Evolutionary conservation across 2,888 invertebrate species (phyloP).

Genomic region (Fragum fragum): DNA sequence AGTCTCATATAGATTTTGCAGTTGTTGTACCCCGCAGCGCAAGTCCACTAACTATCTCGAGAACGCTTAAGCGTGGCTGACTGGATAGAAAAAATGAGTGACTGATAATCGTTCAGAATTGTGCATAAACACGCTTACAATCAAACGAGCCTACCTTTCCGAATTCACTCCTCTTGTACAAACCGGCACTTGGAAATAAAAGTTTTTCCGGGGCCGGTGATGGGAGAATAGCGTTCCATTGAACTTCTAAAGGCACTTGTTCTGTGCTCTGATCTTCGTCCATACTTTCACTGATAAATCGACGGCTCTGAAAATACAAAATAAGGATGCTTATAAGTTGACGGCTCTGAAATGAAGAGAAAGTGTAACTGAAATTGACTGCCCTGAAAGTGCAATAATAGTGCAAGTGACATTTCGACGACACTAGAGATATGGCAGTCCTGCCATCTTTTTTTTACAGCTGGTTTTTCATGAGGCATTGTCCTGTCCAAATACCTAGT

Average conservation of each 20-base stretch:
- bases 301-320: conserved; percentile 13
- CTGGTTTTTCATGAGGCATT: neutral
- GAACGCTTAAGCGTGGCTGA: no score
- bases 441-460: neutral
- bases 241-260: neutral
- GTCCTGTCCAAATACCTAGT: no score
- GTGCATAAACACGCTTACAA: no score
- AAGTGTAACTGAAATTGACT: neutral
- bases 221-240: neutral
- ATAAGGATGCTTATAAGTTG: neutral
- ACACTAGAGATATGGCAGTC: neutral
- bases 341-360: neutral
- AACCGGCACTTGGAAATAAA: neutral
- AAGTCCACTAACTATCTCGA: no score
- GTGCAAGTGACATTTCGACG: neutral
- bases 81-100: no score
- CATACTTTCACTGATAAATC: conserved; percentile 8
- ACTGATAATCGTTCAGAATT: no score
- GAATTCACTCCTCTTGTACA: neutral
- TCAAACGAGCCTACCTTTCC: neutral
- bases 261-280: neutral
- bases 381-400: no score
- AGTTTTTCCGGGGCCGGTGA: neutral
- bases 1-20: no score
- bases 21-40: no score